Evolutionary conservation across 2,888 invertebrate genomes (phyloP).

Genomic region (Cryptocephalus moraei): DNA sequence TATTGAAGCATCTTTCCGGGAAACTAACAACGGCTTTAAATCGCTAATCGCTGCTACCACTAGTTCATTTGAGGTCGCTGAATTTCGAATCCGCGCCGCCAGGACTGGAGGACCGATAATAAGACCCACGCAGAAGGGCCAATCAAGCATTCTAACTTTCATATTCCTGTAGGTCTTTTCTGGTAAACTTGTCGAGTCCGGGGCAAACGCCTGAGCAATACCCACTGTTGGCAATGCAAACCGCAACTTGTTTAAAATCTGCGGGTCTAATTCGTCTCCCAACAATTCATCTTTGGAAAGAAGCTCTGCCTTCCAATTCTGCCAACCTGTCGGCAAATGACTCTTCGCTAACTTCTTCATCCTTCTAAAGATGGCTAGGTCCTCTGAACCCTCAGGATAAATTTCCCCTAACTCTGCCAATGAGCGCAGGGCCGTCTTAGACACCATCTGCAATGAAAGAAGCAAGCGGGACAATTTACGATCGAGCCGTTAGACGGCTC

Average conservation of each 20-base stretch:
- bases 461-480: no score
- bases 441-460: no score
- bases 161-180: not conserved
- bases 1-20: not conserved
- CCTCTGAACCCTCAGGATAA: not conserved
- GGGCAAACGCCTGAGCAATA: not conserved
- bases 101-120: not conserved
- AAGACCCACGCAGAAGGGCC: not conserved
- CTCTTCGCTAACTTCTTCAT: not conserved
- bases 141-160: not conserved
- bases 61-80: slow-evolving; percentile 1
- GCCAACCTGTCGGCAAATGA: not conserved
- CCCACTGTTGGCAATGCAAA: not conserved
- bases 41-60: not conserved
- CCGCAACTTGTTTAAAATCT: not conserved
- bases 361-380: not conserved
- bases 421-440: no score
- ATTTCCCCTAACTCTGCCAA: not conserved
- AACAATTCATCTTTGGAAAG: no score
- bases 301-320: not conserved
- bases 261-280: not conserved
- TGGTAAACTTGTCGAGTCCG: not conserved
- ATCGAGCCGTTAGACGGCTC: no score
- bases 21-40: not conserved
- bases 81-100: not conserved